A percentile compares a stretch with the other conserved stretches of the same genome.
Evolutionary conservation across 2,797 vertebrate species (phyloP).

Genomic region (Melanotaenia maccullochi): DNA sequence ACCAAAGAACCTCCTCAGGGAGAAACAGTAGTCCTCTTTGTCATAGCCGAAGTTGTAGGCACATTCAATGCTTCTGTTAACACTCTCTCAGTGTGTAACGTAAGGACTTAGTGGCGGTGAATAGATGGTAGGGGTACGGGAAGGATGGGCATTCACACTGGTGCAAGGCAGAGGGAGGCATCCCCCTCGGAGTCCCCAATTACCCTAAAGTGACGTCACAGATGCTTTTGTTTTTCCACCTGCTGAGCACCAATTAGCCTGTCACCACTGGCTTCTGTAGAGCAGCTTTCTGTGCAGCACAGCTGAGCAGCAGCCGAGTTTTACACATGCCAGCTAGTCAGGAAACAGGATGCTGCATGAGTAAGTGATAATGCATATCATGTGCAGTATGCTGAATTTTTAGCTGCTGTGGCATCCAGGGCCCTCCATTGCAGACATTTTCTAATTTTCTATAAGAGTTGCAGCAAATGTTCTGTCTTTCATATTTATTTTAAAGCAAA

Average conservation of each 20-base stretch:
- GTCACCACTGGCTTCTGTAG: constrained; percentile 42
- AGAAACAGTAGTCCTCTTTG: constrained; percentile 62
- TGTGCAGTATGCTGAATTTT: constrained; percentile 19
- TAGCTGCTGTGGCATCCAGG: constrained; percentile 13
- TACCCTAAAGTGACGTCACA: constrained; percentile 62
- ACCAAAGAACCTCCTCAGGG: constrained; percentile 47
- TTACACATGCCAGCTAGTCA: constrained; percentile 35
- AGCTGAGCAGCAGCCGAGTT: constrained; percentile 40
- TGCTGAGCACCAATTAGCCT: constrained; percentile 70
- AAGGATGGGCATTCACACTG: constrained; percentile 13
- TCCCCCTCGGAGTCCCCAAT: constrained; percentile 27
- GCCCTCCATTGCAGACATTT: constrained; percentile 9
- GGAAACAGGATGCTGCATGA: constrained; percentile 59
- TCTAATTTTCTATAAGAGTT: neutral
- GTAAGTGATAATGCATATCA: constrained; percentile 42
- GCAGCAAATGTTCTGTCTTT: too few species aligned
- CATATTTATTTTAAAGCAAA: neutral
- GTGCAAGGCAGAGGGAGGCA: constrained; percentile 17
- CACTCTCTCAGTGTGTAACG: constrained; percentile 40
- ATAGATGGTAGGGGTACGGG: constrained; percentile 27
- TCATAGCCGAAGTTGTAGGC: constrained; percentile 49
- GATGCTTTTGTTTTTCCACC: constrained; percentile 56
- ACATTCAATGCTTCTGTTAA: constrained; percentile 44
- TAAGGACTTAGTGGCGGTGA: constrained; percentile 34
- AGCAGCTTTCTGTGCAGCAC: constrained; percentile 49